A percentile compares a stretch with the other conserved stretches of the same genome.
phyloP scores from a whole-genome alignment of 2,888 invertebrate genomes.

The Caenorhabditis japonica region DNA sequence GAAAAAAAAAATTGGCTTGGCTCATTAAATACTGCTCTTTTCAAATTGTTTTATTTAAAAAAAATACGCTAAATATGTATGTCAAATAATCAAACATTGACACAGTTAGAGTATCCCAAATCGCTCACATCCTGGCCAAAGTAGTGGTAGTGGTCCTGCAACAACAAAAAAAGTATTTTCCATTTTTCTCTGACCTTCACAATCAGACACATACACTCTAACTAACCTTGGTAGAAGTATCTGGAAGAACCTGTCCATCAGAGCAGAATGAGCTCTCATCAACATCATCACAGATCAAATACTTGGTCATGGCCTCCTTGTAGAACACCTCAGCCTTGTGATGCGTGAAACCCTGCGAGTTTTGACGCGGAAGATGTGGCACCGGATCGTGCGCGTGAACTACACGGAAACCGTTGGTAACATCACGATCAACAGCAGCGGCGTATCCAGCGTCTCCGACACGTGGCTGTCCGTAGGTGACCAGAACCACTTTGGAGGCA shows the following conservation, averaged over 20 bases:
- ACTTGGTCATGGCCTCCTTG: slow-evolving; percentile 64
- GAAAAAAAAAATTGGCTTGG: no score
- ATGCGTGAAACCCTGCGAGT: slow-evolving; percentile 63
- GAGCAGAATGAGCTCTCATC: slow-evolving; percentile 65
- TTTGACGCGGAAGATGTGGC: slow-evolving; percentile 62
- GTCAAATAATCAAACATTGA: no score
- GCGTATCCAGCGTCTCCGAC: slow-evolving; percentile 64
- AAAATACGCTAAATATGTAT: no score
- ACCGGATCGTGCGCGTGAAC: slow-evolving; percentile 64
- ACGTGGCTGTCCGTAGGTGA: slow-evolving; percentile 70
- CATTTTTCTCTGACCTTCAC: neutral
- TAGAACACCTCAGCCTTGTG: slow-evolving; percentile 68
- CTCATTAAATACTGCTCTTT: no score
- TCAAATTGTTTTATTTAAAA: no score
- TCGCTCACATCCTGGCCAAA: slow-evolving; percentile 51
- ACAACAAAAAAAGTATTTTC: no score
- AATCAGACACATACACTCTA: neutral
- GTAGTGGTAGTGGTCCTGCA: slow-evolving; percentile 62
- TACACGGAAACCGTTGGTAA: slow-evolving; percentile 61
- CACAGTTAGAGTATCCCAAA: slow-evolving; percentile 53
- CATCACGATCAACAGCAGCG: slow-evolving; percentile 57
- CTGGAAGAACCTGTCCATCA: slow-evolving; percentile 59
- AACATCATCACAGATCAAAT: slow-evolving; percentile 59
- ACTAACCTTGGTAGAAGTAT: slow-evolving; percentile 51
- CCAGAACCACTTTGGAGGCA: slow-evolving; percentile 49